A percentile compares a stretch with the other conserved stretches of the same genome.
Conservation (phyloP, 2,113 vertebrate species). For the Sceloporus undulatus region DNA sequence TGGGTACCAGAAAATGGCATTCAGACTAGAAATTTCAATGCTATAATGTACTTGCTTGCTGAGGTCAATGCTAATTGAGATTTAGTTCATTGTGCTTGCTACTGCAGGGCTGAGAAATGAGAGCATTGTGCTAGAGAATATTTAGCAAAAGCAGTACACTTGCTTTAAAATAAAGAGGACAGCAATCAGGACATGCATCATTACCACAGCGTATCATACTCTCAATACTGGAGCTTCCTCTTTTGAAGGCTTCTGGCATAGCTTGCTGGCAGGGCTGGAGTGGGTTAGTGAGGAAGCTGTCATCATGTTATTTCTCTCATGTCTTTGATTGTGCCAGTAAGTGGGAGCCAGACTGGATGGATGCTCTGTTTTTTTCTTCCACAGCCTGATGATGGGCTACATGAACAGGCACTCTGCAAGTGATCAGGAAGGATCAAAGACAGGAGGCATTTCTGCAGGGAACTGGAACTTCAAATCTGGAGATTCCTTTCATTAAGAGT, state of each 20-base stretch:
- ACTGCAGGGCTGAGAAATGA: background rate
- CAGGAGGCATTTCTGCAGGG: background rate
- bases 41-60: background rate
- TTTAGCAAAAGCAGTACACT: constrained; percentile 63
- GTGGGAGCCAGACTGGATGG: constrained; percentile 48
- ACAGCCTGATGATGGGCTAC: constrained; percentile 20
- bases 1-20: background rate
- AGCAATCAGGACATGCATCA: constrained; percentile 49
- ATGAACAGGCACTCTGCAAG: constrained; percentile 6
- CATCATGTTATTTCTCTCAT: constrained; percentile 1
- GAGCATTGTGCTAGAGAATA: constrained; percentile 42
- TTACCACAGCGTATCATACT: constrained; percentile 59
- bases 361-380: constrained; percentile 51
- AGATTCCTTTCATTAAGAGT: background rate
- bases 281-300: constrained; percentile 58
- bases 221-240: constrained; percentile 57
- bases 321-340: constrained; percentile 53
- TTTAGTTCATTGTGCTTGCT: background rate
- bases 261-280: constrained; percentile 57
- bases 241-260: constrained; percentile 67
- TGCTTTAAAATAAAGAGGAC: constrained; percentile 26
- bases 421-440: background rate
- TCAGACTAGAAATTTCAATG: background rate
- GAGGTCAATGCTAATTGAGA: constrained; percentile 22
- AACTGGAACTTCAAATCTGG: background rate